Base-by-base conservation (phyloP, 1,140 invertebrate genomes). In the Uloborus diversus region DNA sequence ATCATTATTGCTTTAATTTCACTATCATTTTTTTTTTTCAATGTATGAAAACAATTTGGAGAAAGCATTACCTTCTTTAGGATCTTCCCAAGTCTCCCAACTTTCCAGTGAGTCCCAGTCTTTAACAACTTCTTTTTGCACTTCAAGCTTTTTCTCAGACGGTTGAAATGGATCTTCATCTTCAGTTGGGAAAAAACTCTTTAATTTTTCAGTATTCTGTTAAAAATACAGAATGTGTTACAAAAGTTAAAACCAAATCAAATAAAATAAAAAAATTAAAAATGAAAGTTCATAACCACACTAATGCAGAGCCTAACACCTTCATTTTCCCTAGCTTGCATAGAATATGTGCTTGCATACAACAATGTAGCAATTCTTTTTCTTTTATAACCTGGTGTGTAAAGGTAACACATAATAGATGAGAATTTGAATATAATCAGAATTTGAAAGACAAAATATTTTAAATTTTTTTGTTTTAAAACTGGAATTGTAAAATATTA, bases 31-130 rank as follows among this genome's bases (percentile, higher is more conserved):
- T 0, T 13, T 42, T 7, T 42, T 14, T 7, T 42, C 37, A 42
- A 7, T 42, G 14, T 42, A 42, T 42, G 5, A 42, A 42, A 42
- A 14, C 7, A 42, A 42, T 7, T 14, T 7, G 5, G 37, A 7
- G 14, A 7, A 42, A 7, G 5, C 17, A 13, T 42, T 42, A 42
- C 37, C 17, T 42, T 42, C 37, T 32, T 20, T 49, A 4, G 71
- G 64, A n/a, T n/a, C n/a, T 33, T 62, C 71, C 71, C 71, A 75
- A 1, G 57, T 59, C 4, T 75, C 71, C 71, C 71, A 75, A 13
- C 53, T 51, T 13, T 75, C 59, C 7, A 33, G 23, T 57, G 68
- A 53, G 17, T 75, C 27, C 71, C 71, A 75, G 28, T 59, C 25
- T 1, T 64, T 59, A 49, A n/a, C 30, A 23, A 56, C 20, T 59